A percentile compares a stretch with the other conserved stretches of the same genome.
Evolutionary conservation across 2,113 vertebrate species (phyloP).

Genomic region (Mellivora capensis): DNA sequence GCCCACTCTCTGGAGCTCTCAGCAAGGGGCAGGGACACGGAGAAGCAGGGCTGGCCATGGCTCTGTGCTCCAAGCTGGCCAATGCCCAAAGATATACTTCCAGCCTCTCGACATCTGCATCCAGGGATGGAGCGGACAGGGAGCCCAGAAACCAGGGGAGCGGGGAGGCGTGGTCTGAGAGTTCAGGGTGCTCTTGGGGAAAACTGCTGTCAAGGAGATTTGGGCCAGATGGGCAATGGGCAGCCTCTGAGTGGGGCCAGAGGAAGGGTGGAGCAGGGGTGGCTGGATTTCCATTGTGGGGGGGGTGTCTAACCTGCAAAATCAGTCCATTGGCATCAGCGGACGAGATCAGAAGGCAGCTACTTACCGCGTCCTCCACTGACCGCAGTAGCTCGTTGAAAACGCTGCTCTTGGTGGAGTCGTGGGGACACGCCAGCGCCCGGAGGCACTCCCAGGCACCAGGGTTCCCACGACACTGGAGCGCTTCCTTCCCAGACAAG

Average conservation of each 20-base stretch:
- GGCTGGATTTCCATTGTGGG: accelerated
- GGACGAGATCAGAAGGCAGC: not conserved
- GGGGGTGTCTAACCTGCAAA: not conserved
- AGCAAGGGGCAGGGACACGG: not conserved
- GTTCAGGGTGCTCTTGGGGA: accelerated
- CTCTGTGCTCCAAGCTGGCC: not conserved
- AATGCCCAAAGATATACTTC: too few species aligned
- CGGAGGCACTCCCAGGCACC: not conserved
- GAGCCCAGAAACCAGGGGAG: not conserved
- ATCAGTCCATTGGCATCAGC: not conserved
- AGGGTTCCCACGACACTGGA: not conserved
- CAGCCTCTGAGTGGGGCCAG: too few species aligned
- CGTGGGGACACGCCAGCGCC: not conserved
- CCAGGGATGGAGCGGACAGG: not conserved
- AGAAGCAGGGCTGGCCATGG: accelerated
- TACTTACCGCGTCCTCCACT: slow-evolving; percentile 70
- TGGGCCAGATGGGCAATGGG: accelerated
- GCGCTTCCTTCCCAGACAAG: not conserved
- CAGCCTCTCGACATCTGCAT: accelerated
- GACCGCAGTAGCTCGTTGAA: slow-evolving; percentile 39
- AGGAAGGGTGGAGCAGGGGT: not conserved
- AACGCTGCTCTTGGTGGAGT: not conserved
- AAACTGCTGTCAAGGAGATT: not conserved
- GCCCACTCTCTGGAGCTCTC: not conserved
- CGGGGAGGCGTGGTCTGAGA: not conserved